Evolutionary conservation across 2,797 vertebrate species (phyloP).

Genomic region (Apogon talboti): DNA sequence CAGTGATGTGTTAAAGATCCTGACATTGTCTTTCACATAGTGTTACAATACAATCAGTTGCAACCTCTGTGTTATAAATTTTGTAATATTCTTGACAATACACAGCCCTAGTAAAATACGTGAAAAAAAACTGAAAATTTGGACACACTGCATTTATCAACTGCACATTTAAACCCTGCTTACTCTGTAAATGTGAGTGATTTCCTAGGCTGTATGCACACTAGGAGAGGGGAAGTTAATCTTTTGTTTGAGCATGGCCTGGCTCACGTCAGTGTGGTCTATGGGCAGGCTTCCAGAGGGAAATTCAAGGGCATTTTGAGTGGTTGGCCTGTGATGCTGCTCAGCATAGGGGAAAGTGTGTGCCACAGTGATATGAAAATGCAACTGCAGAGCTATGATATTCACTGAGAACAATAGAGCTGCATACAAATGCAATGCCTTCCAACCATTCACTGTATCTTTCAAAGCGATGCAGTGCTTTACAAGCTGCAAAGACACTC

Average conservation of each 20-base stretch:
- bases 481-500: slow-evolving; percentile 45
- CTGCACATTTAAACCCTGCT: slow-evolving; percentile 48
- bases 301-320: slow-evolving; percentile 79
- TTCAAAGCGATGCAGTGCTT: slow-evolving; percentile 60
- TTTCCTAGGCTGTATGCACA: slow-evolving; percentile 45
- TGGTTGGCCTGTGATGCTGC: slow-evolving; percentile 64
- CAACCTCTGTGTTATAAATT: no score
- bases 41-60: no score
- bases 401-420: slow-evolving; percentile 67
- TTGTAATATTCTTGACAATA: no score
- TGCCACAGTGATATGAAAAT: slow-evolving; percentile 74
- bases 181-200: slow-evolving; percentile 52
- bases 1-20: no score
- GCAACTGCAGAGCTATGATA: slow-evolving; percentile 62
- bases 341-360: slow-evolving; percentile 62
- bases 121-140: slow-evolving; percentile 30
- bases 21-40: no score
- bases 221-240: slow-evolving; percentile 68
- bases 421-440: slow-evolving; percentile 67
- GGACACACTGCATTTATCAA: slow-evolving; percentile 31
- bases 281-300: slow-evolving; percentile 72
- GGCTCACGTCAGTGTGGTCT: slow-evolving; percentile 67
- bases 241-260: slow-evolving; percentile 74
- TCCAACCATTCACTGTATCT: slow-evolving; percentile 58
- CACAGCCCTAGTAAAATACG: no score